Conservation (phyloP, 2,888 invertebrate genomes). For the Meliscaeva auricollis region DNA sequence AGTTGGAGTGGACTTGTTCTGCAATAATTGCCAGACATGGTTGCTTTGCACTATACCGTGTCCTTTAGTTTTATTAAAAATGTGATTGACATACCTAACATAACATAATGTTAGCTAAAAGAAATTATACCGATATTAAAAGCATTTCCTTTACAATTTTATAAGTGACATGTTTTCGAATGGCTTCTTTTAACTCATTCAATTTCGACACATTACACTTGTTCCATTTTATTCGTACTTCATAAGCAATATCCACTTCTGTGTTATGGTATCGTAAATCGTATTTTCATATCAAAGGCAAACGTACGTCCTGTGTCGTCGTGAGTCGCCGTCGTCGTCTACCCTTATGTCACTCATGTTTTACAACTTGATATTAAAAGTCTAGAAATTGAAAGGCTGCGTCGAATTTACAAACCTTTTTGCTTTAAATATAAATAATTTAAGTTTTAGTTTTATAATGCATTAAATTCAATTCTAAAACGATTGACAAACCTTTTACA, state of each 20-base stretch:
- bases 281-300: slow-evolving; percentile 53
- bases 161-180: slow-evolving; percentile 48
- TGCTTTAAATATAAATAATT: slow-evolving; percentile 61
- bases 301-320: not conserved
- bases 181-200: slow-evolving; percentile 39
- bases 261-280: slow-evolving; percentile 29
- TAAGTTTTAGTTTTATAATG: slow-evolving; percentile 47
- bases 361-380: slow-evolving; percentile 73
- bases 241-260: slow-evolving; percentile 37
- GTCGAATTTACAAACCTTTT: slow-evolving; percentile 13
- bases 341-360: slow-evolving; percentile 57
- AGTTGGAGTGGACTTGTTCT: no score
- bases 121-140: slow-evolving; percentile 14
- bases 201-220: slow-evolving; percentile 68
- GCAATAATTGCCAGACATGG: no score
- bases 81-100: no score
- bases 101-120: not conserved
- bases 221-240: slow-evolving; percentile 42
- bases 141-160: slow-evolving; percentile 2
- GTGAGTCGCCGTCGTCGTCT: not conserved
- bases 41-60: no score
- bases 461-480: slow-evolving; percentile 20
- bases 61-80: no score
- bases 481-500: slow-evolving; percentile 39
- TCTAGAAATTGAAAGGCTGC: slow-evolving; percentile 42